Base-by-base conservation (phyloP, 2,888 invertebrate genomes). In the Volucella inflata region DNA sequence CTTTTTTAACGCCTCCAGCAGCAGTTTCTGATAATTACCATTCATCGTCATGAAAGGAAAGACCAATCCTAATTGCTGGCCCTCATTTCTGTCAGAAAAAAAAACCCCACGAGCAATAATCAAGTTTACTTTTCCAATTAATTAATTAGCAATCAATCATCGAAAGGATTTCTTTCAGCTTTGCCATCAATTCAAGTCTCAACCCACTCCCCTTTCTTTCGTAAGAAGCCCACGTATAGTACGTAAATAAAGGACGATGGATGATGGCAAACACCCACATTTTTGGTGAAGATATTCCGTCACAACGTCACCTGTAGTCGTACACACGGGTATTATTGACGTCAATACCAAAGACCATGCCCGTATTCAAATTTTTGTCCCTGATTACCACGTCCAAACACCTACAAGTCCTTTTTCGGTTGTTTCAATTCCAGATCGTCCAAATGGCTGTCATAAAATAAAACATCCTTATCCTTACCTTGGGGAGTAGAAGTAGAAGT, bases 141-240 rank as follows among this genome's bases (percentile, higher is more conserved):
- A 85, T 85, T 85, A 85, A 85, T 85, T 81, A 77, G 48, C 77
- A 80, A 85, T 85, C 77, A 85, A 85, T 85, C 85, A 85, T 85
- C 72, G 81, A 68, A 30, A 77, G 85, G 81, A 81, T 85, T 85
- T 72, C 44, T n/a, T 64, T 62, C 51, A 68, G 50, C 57, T 64
- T 30, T 50, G 72, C 64, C 81, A 81, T 85, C 85, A 77, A 85
- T 85, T 55, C 53, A 17, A 55, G 77, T 76, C 72, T 85, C 81
- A 81, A 38, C 0, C 17, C 14, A n/a, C 62, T 42, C 12, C 40
- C 44, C 44, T 82, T 77, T 72, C 82, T 38, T 16, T 14, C 68
- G 11, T 21, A 17, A 62, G 11, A 16, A 42, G 21, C 21, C 65
- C 55, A 42, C 53, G 14, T 46, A 17, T 3, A 21, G 10, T 57